These are phyloP conservation scores for Halocaridina rubra DNA, from an alignment of 2,888 invertebrate species.

Conservation along the genomic window DNA sequence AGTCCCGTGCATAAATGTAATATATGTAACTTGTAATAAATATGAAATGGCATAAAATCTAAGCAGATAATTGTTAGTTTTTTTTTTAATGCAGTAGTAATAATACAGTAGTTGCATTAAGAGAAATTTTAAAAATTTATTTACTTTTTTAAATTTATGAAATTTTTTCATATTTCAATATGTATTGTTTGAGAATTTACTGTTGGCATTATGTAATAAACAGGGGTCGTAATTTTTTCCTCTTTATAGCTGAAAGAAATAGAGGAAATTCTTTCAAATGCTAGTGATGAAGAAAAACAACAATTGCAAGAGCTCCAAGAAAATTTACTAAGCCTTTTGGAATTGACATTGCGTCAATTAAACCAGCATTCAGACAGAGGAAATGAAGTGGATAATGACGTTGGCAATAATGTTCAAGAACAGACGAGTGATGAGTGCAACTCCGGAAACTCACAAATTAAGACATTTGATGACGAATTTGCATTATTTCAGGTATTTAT, in stretches of 20 bases:
- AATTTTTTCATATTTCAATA: too few species aligned
- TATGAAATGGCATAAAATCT: too few species aligned
- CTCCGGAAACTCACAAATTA: not conserved
- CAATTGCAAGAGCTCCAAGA: conserved; percentile 58
- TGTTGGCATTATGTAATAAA: too few species aligned
- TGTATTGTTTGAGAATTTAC: too few species aligned
- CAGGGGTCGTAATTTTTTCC: too few species aligned
- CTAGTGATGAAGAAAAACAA: conserved; percentile 40
- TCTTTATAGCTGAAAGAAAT: conserved; percentile 38
- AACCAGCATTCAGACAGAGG: conserved; percentile 16
- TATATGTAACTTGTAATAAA: too few species aligned
- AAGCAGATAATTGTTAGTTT: too few species aligned
- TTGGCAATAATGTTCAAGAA: not conserved
- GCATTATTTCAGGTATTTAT: conserved; percentile 58
- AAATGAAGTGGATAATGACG: not conserved
- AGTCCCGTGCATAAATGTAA: too few species aligned
- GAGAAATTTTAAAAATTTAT: too few species aligned
- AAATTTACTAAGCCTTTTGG: conserved; percentile 54
- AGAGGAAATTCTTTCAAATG: conserved; percentile 35
- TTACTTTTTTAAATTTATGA: too few species aligned
- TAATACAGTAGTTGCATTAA: too few species aligned
- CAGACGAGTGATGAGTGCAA: not conserved
- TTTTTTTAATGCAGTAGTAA: too few species aligned
- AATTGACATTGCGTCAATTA: conserved; percentile 55
- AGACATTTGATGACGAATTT: conserved; percentile 58